phyloP scores from a whole-genome alignment of 1,140 invertebrate species.

The Calephelis nemesis region DNA sequence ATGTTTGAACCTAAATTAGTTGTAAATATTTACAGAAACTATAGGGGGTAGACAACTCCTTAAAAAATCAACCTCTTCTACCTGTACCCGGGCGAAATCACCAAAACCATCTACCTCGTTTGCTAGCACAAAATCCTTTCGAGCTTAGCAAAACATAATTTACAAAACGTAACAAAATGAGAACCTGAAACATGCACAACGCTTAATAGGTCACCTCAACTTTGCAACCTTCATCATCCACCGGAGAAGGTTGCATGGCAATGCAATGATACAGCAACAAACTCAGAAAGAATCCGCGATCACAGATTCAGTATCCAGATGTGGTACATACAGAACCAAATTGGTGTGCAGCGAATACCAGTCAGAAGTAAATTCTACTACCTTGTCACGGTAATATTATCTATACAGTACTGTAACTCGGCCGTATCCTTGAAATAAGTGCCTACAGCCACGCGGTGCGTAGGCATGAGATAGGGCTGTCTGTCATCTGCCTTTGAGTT shows the following conservation, averaged over 20 bases:
- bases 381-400: too few relatives aligned
- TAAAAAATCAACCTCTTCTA: conserved; percentile 23
- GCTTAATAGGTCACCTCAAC: conserved; percentile 47
- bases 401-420: too few relatives aligned
- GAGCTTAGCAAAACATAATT: neutral
- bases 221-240: conserved; percentile 79
- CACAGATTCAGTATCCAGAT: neutral
- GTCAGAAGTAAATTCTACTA: neutral
- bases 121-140: neutral
- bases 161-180: conserved; percentile 23
- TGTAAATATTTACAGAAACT: conserved; percentile 35
- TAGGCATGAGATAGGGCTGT: too few relatives aligned
- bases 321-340: conserved; percentile 19
- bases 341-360: conserved; percentile 30
- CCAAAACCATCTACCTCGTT: conserved; percentile 20
- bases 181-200: conserved; percentile 39
- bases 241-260: conserved; percentile 62
- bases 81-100: conserved; percentile 18
- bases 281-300: conserved; percentile 9
- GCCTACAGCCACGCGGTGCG: too few relatives aligned
- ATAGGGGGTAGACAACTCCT: conserved; percentile 31
- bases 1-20: conserved; percentile 32
- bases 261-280: conserved; percentile 34
- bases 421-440: too few relatives aligned
- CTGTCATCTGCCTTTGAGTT: too few relatives aligned